Conservation (phyloP, 2,888 invertebrate genomes). For the Lordiphosa andalusiaca region DNA sequence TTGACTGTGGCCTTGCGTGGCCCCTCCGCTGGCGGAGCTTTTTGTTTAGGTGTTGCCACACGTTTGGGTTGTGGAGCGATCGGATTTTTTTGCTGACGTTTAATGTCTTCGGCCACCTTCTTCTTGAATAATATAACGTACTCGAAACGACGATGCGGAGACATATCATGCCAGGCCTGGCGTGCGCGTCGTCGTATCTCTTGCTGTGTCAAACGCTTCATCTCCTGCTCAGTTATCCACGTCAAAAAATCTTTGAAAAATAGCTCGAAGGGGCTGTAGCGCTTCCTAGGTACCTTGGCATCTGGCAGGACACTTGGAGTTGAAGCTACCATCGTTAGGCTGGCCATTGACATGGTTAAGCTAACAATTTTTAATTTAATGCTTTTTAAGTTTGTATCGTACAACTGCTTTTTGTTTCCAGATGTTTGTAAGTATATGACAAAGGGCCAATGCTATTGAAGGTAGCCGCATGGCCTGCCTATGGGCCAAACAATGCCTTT, state of each 20-base stretch:
- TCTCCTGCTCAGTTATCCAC: background rate
- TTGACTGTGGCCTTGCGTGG: too few relatives aligned
- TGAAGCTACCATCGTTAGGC: too few relatives aligned
- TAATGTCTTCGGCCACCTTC: background rate
- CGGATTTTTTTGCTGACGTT: background rate
- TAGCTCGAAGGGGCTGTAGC: slow-evolving; percentile 8
- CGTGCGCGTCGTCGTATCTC: background rate
- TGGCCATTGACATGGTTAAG: too few relatives aligned
- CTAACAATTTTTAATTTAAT: too few relatives aligned
- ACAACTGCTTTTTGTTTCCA: slow-evolving; percentile 7
- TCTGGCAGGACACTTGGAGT: background rate
- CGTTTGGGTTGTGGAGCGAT: too few relatives aligned
- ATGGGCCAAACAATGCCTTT: slow-evolving; percentile 25
- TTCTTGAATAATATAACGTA: background rate
- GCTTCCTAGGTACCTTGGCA: background rate
- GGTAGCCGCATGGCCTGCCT: slow-evolving; percentile 17
- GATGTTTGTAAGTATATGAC: slow-evolving; percentile 7
- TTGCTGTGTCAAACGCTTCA: background rate
- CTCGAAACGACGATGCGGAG: background rate
- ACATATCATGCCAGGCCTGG: background rate
- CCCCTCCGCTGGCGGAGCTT: too few relatives aligned
- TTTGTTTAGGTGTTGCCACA: too few relatives aligned
- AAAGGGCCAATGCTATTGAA: slow-evolving; percentile 16
- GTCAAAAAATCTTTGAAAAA: background rate
- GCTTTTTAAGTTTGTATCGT: background rate